These are phyloP conservation scores for Drosophila sp. DNA, from an alignment of 1,140 invertebrate genomes.

Conservation along the genomic window DNA sequence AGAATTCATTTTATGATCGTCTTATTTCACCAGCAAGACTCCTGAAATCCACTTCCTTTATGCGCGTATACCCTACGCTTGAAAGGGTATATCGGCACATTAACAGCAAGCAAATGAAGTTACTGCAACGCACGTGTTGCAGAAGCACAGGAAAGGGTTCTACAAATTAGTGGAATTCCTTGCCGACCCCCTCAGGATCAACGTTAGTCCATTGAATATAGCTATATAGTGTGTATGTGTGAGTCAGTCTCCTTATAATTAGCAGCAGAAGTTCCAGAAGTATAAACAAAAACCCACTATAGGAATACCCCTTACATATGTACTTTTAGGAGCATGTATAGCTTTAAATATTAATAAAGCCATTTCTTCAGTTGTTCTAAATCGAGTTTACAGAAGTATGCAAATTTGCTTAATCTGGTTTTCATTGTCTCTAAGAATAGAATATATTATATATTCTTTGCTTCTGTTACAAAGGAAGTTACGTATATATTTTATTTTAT, in stretches of 20 bases:
- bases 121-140: slow-evolving; percentile 57
- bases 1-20: too few species aligned
- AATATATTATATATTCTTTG: too few species aligned
- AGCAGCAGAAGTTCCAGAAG: slow-evolving; percentile 3
- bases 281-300: neutral
- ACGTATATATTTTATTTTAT: neutral
- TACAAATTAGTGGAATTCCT: slow-evolving; percentile 29
- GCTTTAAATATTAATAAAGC: too few species aligned
- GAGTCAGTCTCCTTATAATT: neutral
- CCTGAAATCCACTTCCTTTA: too few species aligned
- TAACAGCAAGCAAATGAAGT: slow-evolving; percentile 48
- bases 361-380: too few species aligned
- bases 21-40: too few species aligned
- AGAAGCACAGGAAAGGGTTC: slow-evolving; percentile 33
- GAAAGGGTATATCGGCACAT: neutral
- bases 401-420: too few species aligned
- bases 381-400: too few species aligned
- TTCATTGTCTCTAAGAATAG: too few species aligned
- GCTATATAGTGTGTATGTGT: neutral
- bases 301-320: too few species aligned
- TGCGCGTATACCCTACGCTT: neutral
- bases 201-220: neutral
- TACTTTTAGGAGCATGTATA: too few species aligned
- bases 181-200: neutral
- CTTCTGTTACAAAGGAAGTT: neutral